Base-by-base conservation (phyloP, 2,888 invertebrate species). In the Camptogramma bilineatum region DNA sequence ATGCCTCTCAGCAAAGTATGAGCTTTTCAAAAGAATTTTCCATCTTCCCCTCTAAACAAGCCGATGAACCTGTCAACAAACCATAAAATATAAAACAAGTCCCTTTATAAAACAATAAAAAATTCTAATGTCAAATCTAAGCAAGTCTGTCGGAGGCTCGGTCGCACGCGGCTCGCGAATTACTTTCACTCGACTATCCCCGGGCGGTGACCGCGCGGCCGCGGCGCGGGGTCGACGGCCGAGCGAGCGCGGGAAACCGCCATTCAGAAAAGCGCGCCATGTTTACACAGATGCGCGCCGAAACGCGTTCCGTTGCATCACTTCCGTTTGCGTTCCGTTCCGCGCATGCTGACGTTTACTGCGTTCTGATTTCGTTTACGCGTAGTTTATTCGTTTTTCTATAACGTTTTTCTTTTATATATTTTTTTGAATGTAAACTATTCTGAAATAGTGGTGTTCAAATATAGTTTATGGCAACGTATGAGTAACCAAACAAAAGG, bases 221-320 rank as follows among this genome's bases (percentile, higher is more conserved):
- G 90, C 91, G 90, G 90, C 81, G 67, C 81, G 85, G 87, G 92
- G 86, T 90, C 91, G 90, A 80, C 90, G 92, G 75, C 88, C 89
- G 86, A 71, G 77, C 83, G 83, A 84, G 88, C 90, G 90, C 91
- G 90, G 90, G 90, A 90, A 90, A 88, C 77, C 82, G 86, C 90
- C 91, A 92, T 92, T 92, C 90, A 91, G 90, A 88, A 90, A 91
- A 88, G 85, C 88, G 84, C 86, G 88, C 87, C 87, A 83, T 91
- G 91, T 92, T 92, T 92, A 91, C 90, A 91, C 92, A 91, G 92
- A 91, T 91, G 92, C 87, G 86, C 89, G 86, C 91, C 91, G 88
- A 90, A 91, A 90, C 88, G 89, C 87, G 87, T 82, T 84, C 84
- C 80, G 85, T 92, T 91, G 88, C 92, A 91, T 91, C 91, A 91